Evolutionary conservation across 2,888 invertebrate species (phyloP).

Genomic region (Agrenia bidenticulata): DNA sequence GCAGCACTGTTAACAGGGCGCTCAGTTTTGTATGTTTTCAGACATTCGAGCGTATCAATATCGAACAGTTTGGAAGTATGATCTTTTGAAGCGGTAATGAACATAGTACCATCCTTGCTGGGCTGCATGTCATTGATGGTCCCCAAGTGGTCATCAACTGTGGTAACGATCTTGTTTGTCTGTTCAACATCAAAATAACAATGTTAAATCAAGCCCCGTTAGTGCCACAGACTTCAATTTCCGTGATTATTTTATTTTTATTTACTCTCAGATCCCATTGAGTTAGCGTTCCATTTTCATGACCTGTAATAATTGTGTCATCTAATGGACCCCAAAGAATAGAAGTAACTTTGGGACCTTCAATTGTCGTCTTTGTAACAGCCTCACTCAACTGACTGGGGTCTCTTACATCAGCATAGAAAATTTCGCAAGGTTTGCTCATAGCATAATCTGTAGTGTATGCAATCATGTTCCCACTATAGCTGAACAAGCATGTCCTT

Average conservation of each 20-base stretch:
- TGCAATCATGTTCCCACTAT: constrained; percentile 85
- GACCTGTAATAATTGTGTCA: constrained; percentile 86
- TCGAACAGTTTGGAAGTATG: constrained; percentile 94
- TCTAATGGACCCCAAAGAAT: constrained; percentile 93
- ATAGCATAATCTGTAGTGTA: constrained; percentile 92
- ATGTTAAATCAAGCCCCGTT: no score
- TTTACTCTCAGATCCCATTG: constrained; percentile 89
- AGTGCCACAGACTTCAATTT: no score
- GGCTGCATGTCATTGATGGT: constrained; percentile 96
- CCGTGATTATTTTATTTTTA: no score
- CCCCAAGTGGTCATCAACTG: constrained; percentile 77
- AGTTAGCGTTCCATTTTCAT: constrained; percentile 88
- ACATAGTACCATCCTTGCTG: constrained; percentile 89
- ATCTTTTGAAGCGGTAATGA: constrained; percentile 96
- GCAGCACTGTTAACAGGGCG: constrained; percentile 97
- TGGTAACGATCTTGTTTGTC: constrained; percentile 78
- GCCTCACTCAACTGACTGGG: constrained; percentile 60
- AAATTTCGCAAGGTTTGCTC: constrained; percentile 86
- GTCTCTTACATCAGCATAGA: constrained; percentile 64
- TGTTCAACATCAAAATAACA: no score
- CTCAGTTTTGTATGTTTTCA: constrained; percentile 97
- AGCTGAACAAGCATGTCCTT: constrained; percentile 87
- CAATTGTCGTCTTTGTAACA: constrained; percentile 43
- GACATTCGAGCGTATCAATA: constrained; percentile 75
- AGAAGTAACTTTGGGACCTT: constrained; percentile 77